Base-by-base conservation (phyloP, 2,888 invertebrate genomes). In the Folsomia candida region DNA sequence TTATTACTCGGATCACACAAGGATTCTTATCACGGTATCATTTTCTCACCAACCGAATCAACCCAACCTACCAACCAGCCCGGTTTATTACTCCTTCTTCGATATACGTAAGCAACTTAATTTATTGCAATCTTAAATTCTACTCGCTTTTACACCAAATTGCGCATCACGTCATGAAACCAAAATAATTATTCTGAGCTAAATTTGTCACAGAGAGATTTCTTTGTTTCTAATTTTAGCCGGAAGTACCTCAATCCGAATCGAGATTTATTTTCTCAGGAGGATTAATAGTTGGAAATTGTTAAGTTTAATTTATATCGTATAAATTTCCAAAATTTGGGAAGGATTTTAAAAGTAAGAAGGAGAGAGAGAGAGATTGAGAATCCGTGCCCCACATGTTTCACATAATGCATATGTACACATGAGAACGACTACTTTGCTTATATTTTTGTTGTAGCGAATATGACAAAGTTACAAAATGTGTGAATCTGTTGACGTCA, bases 401-500 rank as follows among this genome's bases (percentile, higher is more conserved):
- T n/a, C n/a, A n/a, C n/a, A n/a, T n/a, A n/a, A n/a, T n/a, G n/a
- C n/a, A n/a, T n/a, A n/a, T n/a, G n/a, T n/a, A n/a, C n/a, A n/a
- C n/a, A n/a, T n/a, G n/a, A n/a, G n/a, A 25, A 37, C 22, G 18
- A 18, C 65, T 65, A 51, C 24, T 47, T 28, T 6, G 6, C 29
- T 20, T 28, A 20, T 62, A 20, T 62, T 28, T 20, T 62, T 60
- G 1, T 22, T 47, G 18, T 60, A 63, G 59, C 67, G 73, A 70
- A 65, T 68, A 68, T 65, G 62, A 71, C 68, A 73, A 71, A 70
- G 73, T 73, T 68, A 65, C 60, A 63, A 70, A 73, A 68, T n/a
- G n/a, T n/a, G n/a, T n/a, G n/a, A n/a, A n/a, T 69, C 67, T 37
- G 62, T 70, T 73, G 73, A 73, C 70, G 70, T 73, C 70, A 73